These are phyloP conservation scores for Rhorus exstirpatorius DNA, from an alignment of 2,888 invertebrate species.

Conservation along the genomic window DNA sequence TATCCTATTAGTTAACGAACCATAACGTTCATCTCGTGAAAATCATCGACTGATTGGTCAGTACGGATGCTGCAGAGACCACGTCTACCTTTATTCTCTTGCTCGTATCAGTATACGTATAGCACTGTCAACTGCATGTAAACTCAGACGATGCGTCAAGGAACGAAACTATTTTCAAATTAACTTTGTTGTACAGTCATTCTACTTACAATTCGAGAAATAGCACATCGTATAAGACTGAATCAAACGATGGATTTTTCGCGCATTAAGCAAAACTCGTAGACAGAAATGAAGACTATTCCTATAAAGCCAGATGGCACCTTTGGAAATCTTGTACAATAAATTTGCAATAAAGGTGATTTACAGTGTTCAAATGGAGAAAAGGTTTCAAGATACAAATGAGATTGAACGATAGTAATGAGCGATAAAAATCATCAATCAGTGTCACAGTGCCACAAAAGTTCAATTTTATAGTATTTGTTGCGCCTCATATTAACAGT, in stretches of 20 bases:
- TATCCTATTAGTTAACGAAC: slow-evolving; percentile 75
- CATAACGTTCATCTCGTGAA: slow-evolving; percentile 65
- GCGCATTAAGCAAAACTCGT: background rate
- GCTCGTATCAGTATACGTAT: slow-evolving; percentile 21
- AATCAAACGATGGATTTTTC: background rate
- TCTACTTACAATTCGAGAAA: slow-evolving; percentile 3
- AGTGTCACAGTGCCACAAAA: no score
- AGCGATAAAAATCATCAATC: no score
- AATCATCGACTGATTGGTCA: slow-evolving; percentile 45
- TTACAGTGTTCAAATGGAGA: no score
- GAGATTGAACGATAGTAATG: no score
- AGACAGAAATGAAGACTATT: background rate
- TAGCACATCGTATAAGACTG: background rate
- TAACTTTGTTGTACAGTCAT: slow-evolving; percentile 69
- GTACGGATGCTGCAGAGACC: slow-evolving; percentile 42
- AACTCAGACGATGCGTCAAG: slow-evolving; percentile 20
- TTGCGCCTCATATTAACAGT: no score
- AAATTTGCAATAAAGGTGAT: no score
- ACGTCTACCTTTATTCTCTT: slow-evolving; percentile 19
- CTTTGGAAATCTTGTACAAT: no score
- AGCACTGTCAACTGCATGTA: slow-evolving; percentile 25
- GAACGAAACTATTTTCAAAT: slow-evolving; percentile 75
- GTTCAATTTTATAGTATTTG: no score
- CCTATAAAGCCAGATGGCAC: no score
- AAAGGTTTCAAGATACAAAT: no score